Conservation (phyloP, 2,888 invertebrate species). For the Hirtodrosophila alboralis region DNA sequence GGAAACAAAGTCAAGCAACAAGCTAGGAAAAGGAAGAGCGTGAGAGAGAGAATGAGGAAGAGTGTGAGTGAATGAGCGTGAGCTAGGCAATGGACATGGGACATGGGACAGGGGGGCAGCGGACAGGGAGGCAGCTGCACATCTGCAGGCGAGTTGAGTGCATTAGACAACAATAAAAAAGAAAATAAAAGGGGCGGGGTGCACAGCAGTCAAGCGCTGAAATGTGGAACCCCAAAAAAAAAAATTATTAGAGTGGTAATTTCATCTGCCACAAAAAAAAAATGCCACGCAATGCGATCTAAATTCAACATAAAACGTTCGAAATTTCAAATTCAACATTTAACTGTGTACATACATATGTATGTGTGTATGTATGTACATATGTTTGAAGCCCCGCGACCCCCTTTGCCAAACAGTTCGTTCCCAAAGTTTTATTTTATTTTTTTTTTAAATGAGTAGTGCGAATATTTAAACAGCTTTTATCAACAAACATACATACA, state of each 20-base stretch:
- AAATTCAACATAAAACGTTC: neutral
- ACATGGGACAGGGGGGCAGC: slow-evolving; percentile 1
- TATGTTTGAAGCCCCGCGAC: no score
- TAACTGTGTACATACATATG: no score
- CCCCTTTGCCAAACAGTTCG: no score
- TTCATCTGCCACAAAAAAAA: neutral
- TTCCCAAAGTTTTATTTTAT: neutral
- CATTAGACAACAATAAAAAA: slow-evolving; percentile 37
- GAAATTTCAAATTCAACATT: no score
- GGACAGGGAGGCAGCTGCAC: slow-evolving; percentile 34
- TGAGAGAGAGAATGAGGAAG: neutral
- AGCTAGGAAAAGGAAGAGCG: neutral
- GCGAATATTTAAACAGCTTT: slow-evolving; percentile 65
- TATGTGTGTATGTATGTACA: no score
- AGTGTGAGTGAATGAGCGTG: no score
- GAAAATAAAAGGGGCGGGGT: slow-evolving; percentile 6
- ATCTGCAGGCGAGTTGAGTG: slow-evolving; percentile 43
- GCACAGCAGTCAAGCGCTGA: slow-evolving; percentile 35
- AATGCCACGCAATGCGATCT: neutral
- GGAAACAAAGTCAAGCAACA: slow-evolving; percentile 9
- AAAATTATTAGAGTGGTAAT: neutral
- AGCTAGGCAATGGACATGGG: neutral
- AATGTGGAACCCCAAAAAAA: slow-evolving; percentile 14
- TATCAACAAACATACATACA: slow-evolving; percentile 37
- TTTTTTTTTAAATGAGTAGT: slow-evolving; percentile 37